Base-by-base conservation (phyloP, 2,888 invertebrate genomes). In the Pseudolycoriella hygida region DNA sequence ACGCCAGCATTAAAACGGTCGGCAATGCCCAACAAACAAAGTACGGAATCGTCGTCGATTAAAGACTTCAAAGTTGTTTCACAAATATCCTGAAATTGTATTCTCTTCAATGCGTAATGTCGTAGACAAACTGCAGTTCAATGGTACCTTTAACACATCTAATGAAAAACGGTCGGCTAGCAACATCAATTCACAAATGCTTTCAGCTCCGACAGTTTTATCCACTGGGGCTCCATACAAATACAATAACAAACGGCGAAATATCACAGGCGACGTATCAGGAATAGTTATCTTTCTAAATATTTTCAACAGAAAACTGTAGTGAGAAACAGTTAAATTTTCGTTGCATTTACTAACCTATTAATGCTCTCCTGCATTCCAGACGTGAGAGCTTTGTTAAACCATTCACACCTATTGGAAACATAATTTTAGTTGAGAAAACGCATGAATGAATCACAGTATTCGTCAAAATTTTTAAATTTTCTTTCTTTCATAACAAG, bases 361-460 rank as follows among this genome's bases (percentile, higher is more conserved):
- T 76, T 73, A 50, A 80, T 77, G 18, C 76, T 73, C 61, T 80
- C 80, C 53, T 73, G 68, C 80, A 80, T 80, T 43, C 79, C 80
- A 42, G 77, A 77, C 40, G 76, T 66, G 14, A 80, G 60, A 1
- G 79, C 80, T 52, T 77, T 65, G 42, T 76, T 66, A 56, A 79
- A 78, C 78, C 78, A 79, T 57, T 77, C 76, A 60, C 78, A 79
- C 44, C 76, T 63, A 15, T 12, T 46, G 46, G 3, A 31, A 37
- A 45, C 6, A 40, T 10, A 30, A 37, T 30, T 15, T 19, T 40
- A 42, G 40, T 8, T 34, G 18, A 34, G 31, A 14, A 11, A 37
- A 34, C 20, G 17, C 12, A 15, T 11, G n/a, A 19, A 40, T 43
- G 15, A 30, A 12, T n/a, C n/a, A n/a, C n/a, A n/a, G n/a, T n/a